Base-by-base conservation (phyloP, 2,113 vertebrate species). In the Cynopterus brachyotis region DNA sequence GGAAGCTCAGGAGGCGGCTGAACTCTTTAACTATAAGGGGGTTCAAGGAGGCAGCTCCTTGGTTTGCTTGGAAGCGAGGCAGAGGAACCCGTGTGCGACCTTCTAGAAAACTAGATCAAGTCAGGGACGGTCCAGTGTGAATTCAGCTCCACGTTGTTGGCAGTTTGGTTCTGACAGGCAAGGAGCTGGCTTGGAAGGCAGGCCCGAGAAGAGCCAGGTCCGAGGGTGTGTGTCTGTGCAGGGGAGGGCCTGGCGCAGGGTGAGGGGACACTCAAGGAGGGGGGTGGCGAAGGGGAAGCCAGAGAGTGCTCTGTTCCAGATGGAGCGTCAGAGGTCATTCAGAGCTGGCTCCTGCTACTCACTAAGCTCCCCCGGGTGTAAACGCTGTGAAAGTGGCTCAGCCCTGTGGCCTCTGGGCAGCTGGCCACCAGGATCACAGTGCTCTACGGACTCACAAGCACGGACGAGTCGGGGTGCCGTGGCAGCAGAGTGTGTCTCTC, bases 211-310 rank as follows among this genome's bases (percentile, higher is more conserved):
- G 0, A n/a, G 20, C 6, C 32, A 16, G 4, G 15, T 9, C 24
- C 2, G 4, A 37, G 1, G 3, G 20, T 47, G 47, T 13, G 5
- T n/a, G 6, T 28, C 9, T 28, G 24, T 15, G 32, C 5, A 4
- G 1, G 3, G 3, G 47, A 73, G 5, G 53, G 19, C 32, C 4
- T 0, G 10, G 1, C 26, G 5, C 1, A 19, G 6, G 1, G 9
- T 6, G 17, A 2, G 24, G 0, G 3, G 8, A 4, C 12, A 22
- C 22, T 28, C 1, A 24, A n/a, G 24, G 24, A 19, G 19, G 7
- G 37, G 8, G 50, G 11, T 24, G 19, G 10, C 5, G 1, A 72
- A 45, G 19, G 7, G 30, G 20, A 1, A 4, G 3, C 3, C 15
- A 7, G 22, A 12, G 22, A 69, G 5, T 5, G 3, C 30, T 7